Base-by-base conservation (phyloP, 2,797 vertebrate species). In the Oryzias dopingdopingensis region DNA sequence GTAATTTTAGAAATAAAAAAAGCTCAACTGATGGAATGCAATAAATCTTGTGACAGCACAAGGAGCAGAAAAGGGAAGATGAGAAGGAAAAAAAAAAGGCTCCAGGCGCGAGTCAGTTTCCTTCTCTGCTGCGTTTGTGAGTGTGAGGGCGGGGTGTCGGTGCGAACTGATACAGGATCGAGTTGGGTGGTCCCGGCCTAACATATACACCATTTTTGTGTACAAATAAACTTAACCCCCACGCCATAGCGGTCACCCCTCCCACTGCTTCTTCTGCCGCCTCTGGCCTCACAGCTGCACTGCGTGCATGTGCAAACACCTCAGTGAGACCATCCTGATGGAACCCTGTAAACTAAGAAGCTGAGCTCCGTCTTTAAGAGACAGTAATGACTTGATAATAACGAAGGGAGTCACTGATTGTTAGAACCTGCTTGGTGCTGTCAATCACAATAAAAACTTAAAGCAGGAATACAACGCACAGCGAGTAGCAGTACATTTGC, bases 161-260 rank as follows among this genome's bases (percentile, higher is more conserved):
- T 72, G 86, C 86, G 84, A 89, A 81, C 84, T 84, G 86, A 90
- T 89, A 88, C 84, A 79, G 65, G 73, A 83, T 83, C 85, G 77
- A 78, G 80, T 70, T 89, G 88, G 88, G 88, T 90, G 88, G 88
- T 90, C 88, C 63, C 14, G 51, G 62, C 74, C 67, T 77, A 83
- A 81, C 84, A 76, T 80, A 87, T 82, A 85, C 87, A 88, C 82
- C 83, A 86, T 88, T 89, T 89, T 88, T 92, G 91, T 92, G 88
- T 92, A 92, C 90, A 92, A 93, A 93, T 92, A 93, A 93, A 93
- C 88, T 81, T 87, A 91, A 86, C 86, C 87, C 90, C 82, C 80
- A 69, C 24, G 24, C 79, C 80, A 88, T 89, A 90, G 86, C 88
- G 86, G 85, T 86, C 77, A 68, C 67, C 81, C 76, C 86, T 82